Evolutionary conservation across 2,888 invertebrate genomes (phyloP).

Genomic region (Leucoma salicis): DNA sequence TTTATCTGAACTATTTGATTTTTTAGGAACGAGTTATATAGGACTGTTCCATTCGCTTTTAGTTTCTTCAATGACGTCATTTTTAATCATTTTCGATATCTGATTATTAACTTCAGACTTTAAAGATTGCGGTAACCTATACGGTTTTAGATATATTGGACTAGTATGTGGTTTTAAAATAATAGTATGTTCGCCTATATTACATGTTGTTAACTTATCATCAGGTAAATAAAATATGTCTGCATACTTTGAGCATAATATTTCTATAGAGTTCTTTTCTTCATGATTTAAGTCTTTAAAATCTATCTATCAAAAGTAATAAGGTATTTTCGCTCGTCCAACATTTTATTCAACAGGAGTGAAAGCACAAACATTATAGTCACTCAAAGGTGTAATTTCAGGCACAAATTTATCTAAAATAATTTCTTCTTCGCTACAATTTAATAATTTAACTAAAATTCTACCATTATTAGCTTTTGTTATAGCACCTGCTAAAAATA

Average conservation of each 20-base stretch:
- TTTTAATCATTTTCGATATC: neutral
- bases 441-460: neutral
- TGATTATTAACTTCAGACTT: conserved; percentile 1
- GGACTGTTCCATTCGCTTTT: too few relatives aligned
- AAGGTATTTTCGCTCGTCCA: neutral
- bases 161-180: neutral
- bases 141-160: too few relatives aligned
- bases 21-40: too few relatives aligned
- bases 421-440: neutral
- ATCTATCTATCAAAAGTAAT: neutral
- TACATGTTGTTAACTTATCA: neutral
- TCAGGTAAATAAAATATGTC: neutral
- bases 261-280: neutral
- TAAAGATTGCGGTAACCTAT: too few relatives aligned
- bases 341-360: neutral
- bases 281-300: neutral
- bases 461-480: neutral
- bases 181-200: neutral
- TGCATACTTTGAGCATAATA: conserved; percentile 3
- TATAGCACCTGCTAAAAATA: neutral
- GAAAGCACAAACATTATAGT: neutral
- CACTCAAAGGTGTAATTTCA: neutral
- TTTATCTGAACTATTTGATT: too few relatives aligned
- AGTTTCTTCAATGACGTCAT: neutral
- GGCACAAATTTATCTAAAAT: neutral